Evolutionary conservation across 2,797 vertebrate species (phyloP), one percentile per base, ranked within the genome.

Genomic region (Hypotaenidia philippensis): DNA sequence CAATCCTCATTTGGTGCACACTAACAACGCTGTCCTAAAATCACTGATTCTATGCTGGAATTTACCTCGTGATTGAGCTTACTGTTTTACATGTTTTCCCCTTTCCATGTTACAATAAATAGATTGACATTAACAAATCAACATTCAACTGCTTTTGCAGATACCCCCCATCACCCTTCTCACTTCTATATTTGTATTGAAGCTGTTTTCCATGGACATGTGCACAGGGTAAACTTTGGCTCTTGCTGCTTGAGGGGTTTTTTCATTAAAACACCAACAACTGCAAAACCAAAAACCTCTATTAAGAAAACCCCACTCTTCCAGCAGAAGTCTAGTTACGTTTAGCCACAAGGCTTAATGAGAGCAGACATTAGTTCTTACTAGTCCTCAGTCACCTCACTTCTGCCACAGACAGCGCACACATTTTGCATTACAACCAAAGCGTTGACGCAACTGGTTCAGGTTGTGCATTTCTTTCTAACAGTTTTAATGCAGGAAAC

Each of bases 141-240:
- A 34, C 3, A 11, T 47, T 49, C 29, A 36, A 53, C 79, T 79
- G 22, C 29, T 87, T 87, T 72, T 82, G 53, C n/a, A 71, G 18
- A 60, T 60, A 47, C 21, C 14, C 5, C 7, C 13, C 3, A 0
- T 19, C 10, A 2, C 6, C n/a, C 17, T 59, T 76, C 32, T 77
- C n/a, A 63, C 45, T 32, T 44, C 7, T 38, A 4, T 60, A 53
- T 49, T 70, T 49, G 17, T 47, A 77, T 3, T 32, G 50, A 90
- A 83, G 25, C 9, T 60, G 36, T 20, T 68, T 44, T 82, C 27
- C 63, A 64, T 0, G 4, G 32, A 38, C 10, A 7, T 0, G 0
- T 21, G 21, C 36, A 86, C 7, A 8, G 36, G 22, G 10, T 56
- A 52, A 70, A 10, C 38, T 26, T 69, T 3, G 1, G 25, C 6